Evolutionary conservation across 2,888 invertebrate species (phyloP).

Genomic region (Drosophila yooni): DNA sequence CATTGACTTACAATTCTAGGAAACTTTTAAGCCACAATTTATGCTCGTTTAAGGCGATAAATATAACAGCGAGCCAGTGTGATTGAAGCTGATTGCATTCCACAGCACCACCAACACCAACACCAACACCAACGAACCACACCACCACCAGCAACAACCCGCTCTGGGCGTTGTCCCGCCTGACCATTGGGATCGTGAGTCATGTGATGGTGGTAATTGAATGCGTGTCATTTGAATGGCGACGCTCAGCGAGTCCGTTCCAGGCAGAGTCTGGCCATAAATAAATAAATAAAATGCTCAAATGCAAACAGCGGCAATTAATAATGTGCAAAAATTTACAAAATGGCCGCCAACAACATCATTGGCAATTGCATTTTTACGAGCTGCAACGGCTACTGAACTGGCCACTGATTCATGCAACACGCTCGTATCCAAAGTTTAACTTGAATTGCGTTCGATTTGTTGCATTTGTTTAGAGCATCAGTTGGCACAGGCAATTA

Average conservation of each 20-base stretch:
- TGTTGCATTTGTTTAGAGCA: slow-evolving; percentile 40
- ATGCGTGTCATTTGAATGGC: slow-evolving; percentile 73
- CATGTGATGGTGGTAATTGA: slow-evolving; percentile 70
- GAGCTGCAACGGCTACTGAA: slow-evolving; percentile 51
- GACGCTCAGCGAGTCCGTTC: slow-evolving; percentile 36
- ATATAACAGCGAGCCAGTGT: slow-evolving; percentile 69
- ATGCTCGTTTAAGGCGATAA: slow-evolving; percentile 83
- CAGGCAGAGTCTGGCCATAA: slow-evolving; percentile 37
- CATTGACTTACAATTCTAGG: slow-evolving; percentile 74
- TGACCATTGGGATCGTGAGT: slow-evolving; percentile 50
- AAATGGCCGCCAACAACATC: slow-evolving; percentile 64
- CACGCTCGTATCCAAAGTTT: slow-evolving; percentile 32
- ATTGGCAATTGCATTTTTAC: slow-evolving; percentile 70
- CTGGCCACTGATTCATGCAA: slow-evolving; percentile 69
- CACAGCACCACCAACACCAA: slow-evolving; percentile 13
- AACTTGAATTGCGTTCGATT: slow-evolving; percentile 34
- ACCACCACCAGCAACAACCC: not conserved
- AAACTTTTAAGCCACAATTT: slow-evolving; percentile 82
- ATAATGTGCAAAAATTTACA: slow-evolving; percentile 60
- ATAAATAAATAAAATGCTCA: slow-evolving; percentile 60
- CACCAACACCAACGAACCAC: not conserved
- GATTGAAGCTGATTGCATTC: slow-evolving; percentile 80
- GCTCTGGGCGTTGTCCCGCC: slow-evolving; percentile 2
- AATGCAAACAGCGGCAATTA: slow-evolving; percentile 61
- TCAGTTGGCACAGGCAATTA: slow-evolving; percentile 54